Conservation (phyloP, 2,113 vertebrate genomes). For the Ceyx melanurus region DNA sequence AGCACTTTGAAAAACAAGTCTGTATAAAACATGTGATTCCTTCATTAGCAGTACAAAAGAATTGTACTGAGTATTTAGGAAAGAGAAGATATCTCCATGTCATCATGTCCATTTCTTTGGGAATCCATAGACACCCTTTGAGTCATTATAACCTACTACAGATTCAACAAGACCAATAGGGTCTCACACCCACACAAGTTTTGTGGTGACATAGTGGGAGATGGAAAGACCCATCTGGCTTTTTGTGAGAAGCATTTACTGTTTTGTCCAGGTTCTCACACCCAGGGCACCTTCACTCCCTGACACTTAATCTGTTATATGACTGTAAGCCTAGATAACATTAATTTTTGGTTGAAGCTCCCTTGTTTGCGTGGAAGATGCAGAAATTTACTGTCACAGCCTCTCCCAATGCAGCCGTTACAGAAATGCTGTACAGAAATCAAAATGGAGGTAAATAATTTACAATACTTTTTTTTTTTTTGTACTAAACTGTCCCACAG, state of each 20-base stretch:
- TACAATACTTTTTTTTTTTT: not conserved
- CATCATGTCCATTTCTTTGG: not conserved
- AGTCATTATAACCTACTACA: not conserved
- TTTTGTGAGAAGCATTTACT: not conserved
- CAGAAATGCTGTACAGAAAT: not conserved
- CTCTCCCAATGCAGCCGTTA: not conserved
- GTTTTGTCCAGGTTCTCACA: not conserved
- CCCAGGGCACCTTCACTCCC: fast-evolving
- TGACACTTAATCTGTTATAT: not conserved
- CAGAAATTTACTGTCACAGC: not conserved
- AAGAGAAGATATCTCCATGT: not conserved
- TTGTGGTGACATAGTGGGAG: fast-evolving
- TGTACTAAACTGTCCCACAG: not conserved
- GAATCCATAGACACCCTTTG: not conserved
- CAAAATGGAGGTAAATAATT: not conserved
- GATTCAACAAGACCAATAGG: fast-evolving
- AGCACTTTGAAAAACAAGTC: constrained; percentile 1
- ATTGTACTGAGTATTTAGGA: not conserved
- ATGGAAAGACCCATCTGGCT: not conserved
- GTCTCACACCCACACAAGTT: not conserved
- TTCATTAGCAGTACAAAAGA: constrained; percentile 10
- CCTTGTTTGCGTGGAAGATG: not conserved
- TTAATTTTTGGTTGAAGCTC: not conserved
- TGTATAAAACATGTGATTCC: not conserved
- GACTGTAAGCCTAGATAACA: not conserved